These are phyloP conservation scores for Pterocles gutturalis DNA, from an alignment of 2,113 vertebrate genomes.

Conservation along the genomic window DNA sequence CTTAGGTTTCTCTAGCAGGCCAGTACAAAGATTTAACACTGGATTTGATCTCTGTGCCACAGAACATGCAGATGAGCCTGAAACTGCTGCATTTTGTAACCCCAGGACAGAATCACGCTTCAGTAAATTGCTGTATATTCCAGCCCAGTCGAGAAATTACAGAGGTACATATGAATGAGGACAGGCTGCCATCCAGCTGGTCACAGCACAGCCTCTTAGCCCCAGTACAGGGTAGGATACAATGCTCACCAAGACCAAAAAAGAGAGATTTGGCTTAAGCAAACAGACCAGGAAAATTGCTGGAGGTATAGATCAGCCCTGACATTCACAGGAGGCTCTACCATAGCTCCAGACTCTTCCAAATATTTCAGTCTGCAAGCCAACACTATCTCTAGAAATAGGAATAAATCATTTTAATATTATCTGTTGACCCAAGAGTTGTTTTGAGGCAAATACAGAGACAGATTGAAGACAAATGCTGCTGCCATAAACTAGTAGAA, in stretches of 20 bases:
- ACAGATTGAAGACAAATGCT: background rate
- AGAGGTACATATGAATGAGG: background rate
- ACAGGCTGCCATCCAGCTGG: background rate
- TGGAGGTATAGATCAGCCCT: background rate
- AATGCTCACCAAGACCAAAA: background rate
- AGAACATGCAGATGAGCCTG: background rate
- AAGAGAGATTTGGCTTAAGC: background rate
- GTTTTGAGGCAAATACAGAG: background rate
- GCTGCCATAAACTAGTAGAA: background rate
- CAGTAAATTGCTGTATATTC: background rate
- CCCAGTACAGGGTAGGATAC: background rate
- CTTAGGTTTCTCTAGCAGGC: background rate
- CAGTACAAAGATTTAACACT: background rate
- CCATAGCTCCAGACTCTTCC: background rate
- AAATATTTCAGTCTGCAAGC: background rate
- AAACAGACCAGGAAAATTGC: background rate
- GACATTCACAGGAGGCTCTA: background rate
- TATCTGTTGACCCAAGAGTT: slow-evolving; percentile 10
- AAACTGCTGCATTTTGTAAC: background rate
- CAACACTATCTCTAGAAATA: background rate
- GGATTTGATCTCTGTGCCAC: background rate
- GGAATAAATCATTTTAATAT: slow-evolving; percentile 30
- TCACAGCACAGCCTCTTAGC: background rate
- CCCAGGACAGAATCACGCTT: background rate
- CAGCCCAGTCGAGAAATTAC: background rate